Evolutionary conservation across 2,797 vertebrate species (phyloP), one percentile per base, ranked within the genome.

Genomic region (Hippoglossus hippoglossus): DNA sequence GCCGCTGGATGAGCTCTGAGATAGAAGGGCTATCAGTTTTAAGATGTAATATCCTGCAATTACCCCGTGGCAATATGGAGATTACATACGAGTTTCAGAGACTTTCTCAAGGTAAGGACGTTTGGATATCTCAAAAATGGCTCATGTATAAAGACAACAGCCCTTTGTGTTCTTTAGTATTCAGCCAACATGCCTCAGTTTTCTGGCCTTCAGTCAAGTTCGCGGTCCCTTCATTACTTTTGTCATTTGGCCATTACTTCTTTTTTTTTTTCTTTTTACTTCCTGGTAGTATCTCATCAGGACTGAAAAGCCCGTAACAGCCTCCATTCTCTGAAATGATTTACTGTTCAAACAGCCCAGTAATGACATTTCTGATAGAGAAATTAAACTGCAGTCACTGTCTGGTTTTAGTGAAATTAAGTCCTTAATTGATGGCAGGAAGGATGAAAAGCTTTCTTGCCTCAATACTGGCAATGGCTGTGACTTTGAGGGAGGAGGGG

Each of bases 341-440:
- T 91, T 86, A 89, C 73, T 83, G 88, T 85, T 92, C 85, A 91
- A 94, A 91, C 84, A 80, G 87, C 68, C 75, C 77, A 69, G 68
- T 92, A 92, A 93, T 91, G 85, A 89, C 87, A 88, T 90, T 87
- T 89, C 87, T 90, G 84, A 93, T 86, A 50, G 84, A 84, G 76
- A 81, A 89, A 90, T 87, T 79, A 87, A 65, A 84, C 78, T 18
- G 61, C 79, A 75, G 79, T 82, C 82, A 75, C 77, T 88, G 85
- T 82, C 89, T 77, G 81, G 73, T 83, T 85, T 82, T 73, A 79
- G 79, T 82, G 62, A 87, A 90, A 91, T 90, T 79, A 90, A 84
- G 69, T 80, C 63, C 52, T 77, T 88, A 88, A 92, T 89, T 92
- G 87, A 92, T 88, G 90, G 76, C 63, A 70, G 74, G 64, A 47